Percentiles rank a stretch among this genome's conserved stretches.
phyloP scores from a whole-genome alignment of 2,888 invertebrate genomes.

The Catocala sponsa region DNA sequence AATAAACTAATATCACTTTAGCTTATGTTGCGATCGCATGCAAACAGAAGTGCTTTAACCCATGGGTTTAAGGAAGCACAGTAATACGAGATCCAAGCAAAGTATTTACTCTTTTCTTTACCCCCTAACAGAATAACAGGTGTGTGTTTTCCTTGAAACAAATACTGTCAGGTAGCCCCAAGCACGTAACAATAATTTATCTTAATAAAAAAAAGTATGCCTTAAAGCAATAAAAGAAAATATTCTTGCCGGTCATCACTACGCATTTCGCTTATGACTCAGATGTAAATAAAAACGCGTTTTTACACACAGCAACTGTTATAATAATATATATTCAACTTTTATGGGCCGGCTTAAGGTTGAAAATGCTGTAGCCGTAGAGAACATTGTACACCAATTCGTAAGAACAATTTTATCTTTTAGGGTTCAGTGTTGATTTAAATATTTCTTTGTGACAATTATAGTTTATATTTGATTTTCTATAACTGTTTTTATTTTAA shows the following conservation, averaged over 20 bases:
- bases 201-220: constrained; percentile 15
- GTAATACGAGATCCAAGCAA: too few species aligned
- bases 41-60: too few species aligned
- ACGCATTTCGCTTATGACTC: constrained; percentile 46
- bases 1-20: too few species aligned
- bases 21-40: too few species aligned
- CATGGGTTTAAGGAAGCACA: too few species aligned
- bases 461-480: too few species aligned
- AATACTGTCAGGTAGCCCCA: too few species aligned
- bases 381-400: constrained; percentile 18
- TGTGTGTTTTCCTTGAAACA: too few species aligned
- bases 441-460: background rate
- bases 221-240: constrained; percentile 41
- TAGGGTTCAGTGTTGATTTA: constrained; percentile 21
- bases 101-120: too few species aligned
- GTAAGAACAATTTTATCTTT: constrained; percentile 33
- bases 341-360: constrained; percentile 24
- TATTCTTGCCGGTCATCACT: constrained; percentile 33
- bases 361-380: constrained; percentile 10
- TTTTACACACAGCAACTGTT: constrained; percentile 34
- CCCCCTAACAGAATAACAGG: too few species aligned
- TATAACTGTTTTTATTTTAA: too few species aligned
- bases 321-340: constrained; percentile 15
- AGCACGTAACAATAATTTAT: too few species aligned
- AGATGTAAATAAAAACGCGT: constrained; percentile 54